Conservation (phyloP, 2,113 vertebrate genomes). For the Rhabdornis inornatus region DNA sequence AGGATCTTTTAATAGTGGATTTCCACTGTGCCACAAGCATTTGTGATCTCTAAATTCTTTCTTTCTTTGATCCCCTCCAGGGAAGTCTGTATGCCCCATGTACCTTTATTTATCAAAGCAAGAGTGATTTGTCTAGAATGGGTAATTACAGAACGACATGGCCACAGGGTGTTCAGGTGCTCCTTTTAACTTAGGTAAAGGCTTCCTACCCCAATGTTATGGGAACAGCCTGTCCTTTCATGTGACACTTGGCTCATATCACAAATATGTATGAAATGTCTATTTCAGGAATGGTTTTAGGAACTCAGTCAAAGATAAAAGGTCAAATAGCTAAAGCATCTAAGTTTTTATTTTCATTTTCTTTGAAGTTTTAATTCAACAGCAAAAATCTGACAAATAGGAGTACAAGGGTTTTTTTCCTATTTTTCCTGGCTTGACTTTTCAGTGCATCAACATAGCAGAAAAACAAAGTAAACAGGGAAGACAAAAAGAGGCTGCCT, state of each 20-base stretch:
- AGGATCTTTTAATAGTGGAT: not conserved
- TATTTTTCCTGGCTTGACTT: not conserved
- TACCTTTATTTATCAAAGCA: not conserved
- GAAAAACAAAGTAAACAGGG: not conserved
- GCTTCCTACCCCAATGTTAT: not conserved
- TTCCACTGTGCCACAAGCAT: not conserved
- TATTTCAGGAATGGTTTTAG: not conserved
- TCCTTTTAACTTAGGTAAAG: not conserved
- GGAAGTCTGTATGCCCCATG: not conserved
- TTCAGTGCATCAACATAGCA: not conserved
- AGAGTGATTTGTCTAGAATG: not conserved
- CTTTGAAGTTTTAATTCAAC: not conserved
- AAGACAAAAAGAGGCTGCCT: not conserved
- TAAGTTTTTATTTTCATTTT: not conserved
- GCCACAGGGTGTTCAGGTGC: conserved; percentile 3
- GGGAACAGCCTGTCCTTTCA: not conserved
- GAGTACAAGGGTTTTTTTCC: not conserved
- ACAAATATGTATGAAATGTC: not conserved
- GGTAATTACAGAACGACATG: not conserved
- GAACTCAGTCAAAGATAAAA: not conserved
- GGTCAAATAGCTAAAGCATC: not conserved
- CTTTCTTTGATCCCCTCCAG: rapidly evolving
- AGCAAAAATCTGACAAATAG: not conserved
- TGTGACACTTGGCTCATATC: not conserved
- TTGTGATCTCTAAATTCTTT: not conserved